Evolutionary conservation across 1,140 invertebrate genomes (phyloP), one percentile per base, ranked within the genome.

Genomic region (Apis dorsata): DNA sequence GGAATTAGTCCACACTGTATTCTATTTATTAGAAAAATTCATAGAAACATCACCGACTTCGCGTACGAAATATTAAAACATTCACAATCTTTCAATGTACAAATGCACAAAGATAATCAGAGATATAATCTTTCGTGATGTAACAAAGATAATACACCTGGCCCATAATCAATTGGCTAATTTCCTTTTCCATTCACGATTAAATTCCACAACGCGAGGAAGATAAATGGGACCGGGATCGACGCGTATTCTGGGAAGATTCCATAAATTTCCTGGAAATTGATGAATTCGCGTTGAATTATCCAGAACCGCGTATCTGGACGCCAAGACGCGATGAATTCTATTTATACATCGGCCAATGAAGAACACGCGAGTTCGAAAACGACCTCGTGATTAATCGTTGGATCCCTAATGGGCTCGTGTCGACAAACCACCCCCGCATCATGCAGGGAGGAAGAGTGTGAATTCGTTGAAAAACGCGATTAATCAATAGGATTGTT

Each of bases 401-500:
- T n/a, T 19, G 28, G 44, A 34, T n/a, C 17, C 24, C 19, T 82
- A 82, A 82, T 77, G 65, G 65, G 44, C 55, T 62, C 44, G 80
- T 49, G 65, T 68, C 65, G 62, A 72, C 79, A 81, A 81, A 63
- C 21, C 49, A 34, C 17, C 13, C 12, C 19, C 15, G 53, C 44
- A 15, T 57, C 63, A 74, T 62, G 49, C 17, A n/a, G 60, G 24
- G 55, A 57, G 73, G 51, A 65, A 65, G 60, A 73, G 75, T 63
- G 81, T 44, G 65, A 86, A 86, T 83, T 83, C 68, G 76, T 62
- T 86, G 85, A 78, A 86, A 87, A 87, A 85, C 68, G 84, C 86
- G 86, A 91, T 91, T 90, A 90, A 91, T 91, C 89, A 91, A 89
- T 91, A 91, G 85, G 86, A 86, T 85, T 24, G 89, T 90, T 91